phyloP scores from a whole-genome alignment of 2,888 invertebrate species.

The Diaprepes abbreviatus region DNA sequence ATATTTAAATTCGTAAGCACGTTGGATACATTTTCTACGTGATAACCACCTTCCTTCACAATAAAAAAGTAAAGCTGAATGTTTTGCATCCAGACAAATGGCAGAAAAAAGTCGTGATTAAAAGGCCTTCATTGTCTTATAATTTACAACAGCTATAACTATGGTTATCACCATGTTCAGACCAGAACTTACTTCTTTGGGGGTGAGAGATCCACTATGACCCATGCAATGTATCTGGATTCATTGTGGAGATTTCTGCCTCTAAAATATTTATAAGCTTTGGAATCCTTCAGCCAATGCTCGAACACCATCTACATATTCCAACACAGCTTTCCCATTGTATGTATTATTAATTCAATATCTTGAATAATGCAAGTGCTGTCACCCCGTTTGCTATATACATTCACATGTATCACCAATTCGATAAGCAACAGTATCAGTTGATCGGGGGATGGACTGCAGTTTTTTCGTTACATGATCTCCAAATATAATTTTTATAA shows the following conservation, averaged over 20 bases:
- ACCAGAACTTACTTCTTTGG: constrained; percentile 42
- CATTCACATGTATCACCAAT: no score
- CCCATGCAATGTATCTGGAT: constrained; percentile 49
- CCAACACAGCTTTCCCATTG: constrained; percentile 25
- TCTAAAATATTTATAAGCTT: constrained; percentile 36
- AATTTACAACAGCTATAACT: constrained; percentile 35
- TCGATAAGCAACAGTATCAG: no score
- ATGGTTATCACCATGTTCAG: constrained; percentile 36
- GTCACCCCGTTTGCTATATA: neutral
- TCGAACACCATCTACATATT: constrained; percentile 14
- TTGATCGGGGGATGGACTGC: no score
- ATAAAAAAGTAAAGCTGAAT: constrained; percentile 33
- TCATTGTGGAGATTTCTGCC: constrained; percentile 43
- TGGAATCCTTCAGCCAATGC: constrained; percentile 39
- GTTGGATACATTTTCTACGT: constrained; percentile 22
- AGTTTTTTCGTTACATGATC: no score
- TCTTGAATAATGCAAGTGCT: constrained; percentile 1
- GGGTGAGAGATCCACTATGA: constrained; percentile 39
- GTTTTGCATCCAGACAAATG: constrained; percentile 20
- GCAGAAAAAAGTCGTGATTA: constrained; percentile 29
- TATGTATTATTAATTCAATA: neutral
- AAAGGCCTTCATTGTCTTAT: constrained; percentile 35
- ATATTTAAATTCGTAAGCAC: neutral
- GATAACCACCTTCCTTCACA: constrained; percentile 23
- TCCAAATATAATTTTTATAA: no score